A percentile compares a stretch with the other conserved stretches of the same genome.
These are phyloP conservation scores for Agrotis clavis DNA, from an alignment of 2,888 invertebrate species.

Conservation along the genomic window DNA sequence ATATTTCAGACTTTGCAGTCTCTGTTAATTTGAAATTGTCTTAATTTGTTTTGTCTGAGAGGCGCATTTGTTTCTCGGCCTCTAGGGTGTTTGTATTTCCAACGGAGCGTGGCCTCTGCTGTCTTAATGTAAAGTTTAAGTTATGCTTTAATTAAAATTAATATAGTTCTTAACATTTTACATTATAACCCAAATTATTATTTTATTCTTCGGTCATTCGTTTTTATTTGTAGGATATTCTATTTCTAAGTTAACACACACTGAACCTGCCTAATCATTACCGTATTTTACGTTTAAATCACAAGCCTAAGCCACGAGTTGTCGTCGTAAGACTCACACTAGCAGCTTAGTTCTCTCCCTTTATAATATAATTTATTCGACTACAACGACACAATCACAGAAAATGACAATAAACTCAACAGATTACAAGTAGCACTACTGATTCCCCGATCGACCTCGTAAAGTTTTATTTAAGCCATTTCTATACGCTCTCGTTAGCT, in stretches of 20 bases:
- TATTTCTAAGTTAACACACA: not conserved
- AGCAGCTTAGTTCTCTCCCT: not conserved
- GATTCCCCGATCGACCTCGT: conserved; percentile 64
- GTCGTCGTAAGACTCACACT: not conserved
- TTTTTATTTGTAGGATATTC: not conserved
- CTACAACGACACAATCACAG: not conserved
- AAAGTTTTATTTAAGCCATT: conserved; percentile 73
- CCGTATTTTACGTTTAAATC: not conserved
- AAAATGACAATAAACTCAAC: conserved; percentile 32
- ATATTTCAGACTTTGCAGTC: conserved; percentile 85
- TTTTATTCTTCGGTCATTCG: not conserved
- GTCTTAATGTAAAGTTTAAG: conserved; percentile 58
- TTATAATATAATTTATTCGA: conserved; percentile 5
- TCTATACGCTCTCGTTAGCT: conserved; percentile 69
- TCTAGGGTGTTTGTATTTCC: conserved; percentile 75
- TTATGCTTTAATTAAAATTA: conserved; percentile 71
- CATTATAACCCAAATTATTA: conserved; percentile 1
- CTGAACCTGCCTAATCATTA: not conserved
- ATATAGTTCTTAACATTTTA: conserved; percentile 45
- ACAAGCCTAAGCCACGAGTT: not conserved
- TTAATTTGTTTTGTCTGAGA: conserved; percentile 86
- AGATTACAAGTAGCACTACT: conserved; percentile 48
- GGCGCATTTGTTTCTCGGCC: conserved; percentile 82
- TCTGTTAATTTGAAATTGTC: conserved; percentile 88
- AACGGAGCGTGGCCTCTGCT: conserved; percentile 61